Base-by-base conservation (phyloP, 2,888 invertebrate genomes). In the Scrobipalpa costella region DNA sequence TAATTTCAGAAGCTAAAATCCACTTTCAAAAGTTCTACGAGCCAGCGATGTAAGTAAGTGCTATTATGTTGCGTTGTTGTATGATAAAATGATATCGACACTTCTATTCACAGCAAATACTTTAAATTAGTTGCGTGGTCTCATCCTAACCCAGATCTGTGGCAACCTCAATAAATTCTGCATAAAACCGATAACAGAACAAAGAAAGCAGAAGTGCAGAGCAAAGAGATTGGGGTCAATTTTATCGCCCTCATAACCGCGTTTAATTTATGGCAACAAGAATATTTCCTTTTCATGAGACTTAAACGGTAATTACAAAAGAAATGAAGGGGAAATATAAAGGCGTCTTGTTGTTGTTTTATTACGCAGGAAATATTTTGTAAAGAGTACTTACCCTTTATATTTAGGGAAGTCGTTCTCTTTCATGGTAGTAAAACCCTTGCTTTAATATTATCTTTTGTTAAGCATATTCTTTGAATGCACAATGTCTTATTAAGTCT, bases 161-260 rank as follows among this genome's bases (percentile, higher is more conserved):
- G 58, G 19, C 63, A 36, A 50, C 63, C 63, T 17, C 38, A 38
- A 63, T 63, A 63, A 63, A 63, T 63, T 63, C 49, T 63, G 63
- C 63, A 58, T 58, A 63, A 58, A 58, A 15, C 63, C 63, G 58
- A 63, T 63, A 63, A 63, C 50, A 50, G 50, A 36, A 58, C 58
- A 57, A 62, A 57, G 57, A 62, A 62, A 62, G 34, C 34, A 63
- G 50, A 58, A 58, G 63, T 62, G 63, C 49, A 49, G 58, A 57
- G 34, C n/a, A 21, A 33, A 57, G 47, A 57, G 47, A 57, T 57
- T 50, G 50, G 33, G 63, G 63, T 60, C 64, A 63, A 62, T 63
- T 58, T 40, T 61, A 63, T 59, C 44, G 21, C 44, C 59, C 44
- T 44, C 59, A 59, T 59, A 59, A 59, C 40, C 21, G 44, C 21